Evolutionary conservation across 64 coral and sea anemone genomes (phyloP).

Genomic region (Montipora sp.): DNA sequence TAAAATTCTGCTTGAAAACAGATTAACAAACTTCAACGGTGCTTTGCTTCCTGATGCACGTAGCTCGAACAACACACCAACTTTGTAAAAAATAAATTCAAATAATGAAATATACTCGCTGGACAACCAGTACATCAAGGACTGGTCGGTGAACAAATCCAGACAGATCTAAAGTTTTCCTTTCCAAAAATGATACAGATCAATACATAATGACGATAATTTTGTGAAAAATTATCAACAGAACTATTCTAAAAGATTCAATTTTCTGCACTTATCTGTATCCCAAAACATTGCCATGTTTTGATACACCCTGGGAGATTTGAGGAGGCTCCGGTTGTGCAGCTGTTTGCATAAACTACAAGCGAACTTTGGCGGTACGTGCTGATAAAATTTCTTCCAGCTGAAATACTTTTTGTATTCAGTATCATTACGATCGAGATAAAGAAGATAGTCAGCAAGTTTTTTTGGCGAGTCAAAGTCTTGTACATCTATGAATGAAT

Average conservation of each 20-base stretch:
- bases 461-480: slow-evolving; percentile 65
- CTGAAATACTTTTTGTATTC: slow-evolving; percentile 66
- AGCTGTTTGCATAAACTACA: slow-evolving; percentile 65
- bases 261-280: slow-evolving; percentile 6
- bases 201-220: too few relatives aligned
- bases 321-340: slow-evolving; percentile 34
- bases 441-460: slow-evolving; percentile 62
- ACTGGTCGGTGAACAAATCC: too few relatives aligned
- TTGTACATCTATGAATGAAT: slow-evolving; percentile 76
- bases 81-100: too few relatives aligned
- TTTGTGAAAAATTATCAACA: too few relatives aligned
- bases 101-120: too few relatives aligned
- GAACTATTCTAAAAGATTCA: neutral
- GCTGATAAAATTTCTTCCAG: slow-evolving; percentile 62
- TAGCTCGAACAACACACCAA: too few relatives aligned
- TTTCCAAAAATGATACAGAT: too few relatives aligned
- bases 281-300: slow-evolving; percentile 48
- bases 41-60: too few relatives aligned
- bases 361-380: slow-evolving; percentile 35
- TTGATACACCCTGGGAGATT: slow-evolving; percentile 4
- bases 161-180: too few relatives aligned
- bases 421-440: slow-evolving; percentile 53
- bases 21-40: too few relatives aligned
- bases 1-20: too few relatives aligned
- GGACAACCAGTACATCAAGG: too few relatives aligned